These are phyloP conservation scores for Amiota mariae DNA, from an alignment of 2,888 invertebrate species.

Conservation along the genomic window DNA sequence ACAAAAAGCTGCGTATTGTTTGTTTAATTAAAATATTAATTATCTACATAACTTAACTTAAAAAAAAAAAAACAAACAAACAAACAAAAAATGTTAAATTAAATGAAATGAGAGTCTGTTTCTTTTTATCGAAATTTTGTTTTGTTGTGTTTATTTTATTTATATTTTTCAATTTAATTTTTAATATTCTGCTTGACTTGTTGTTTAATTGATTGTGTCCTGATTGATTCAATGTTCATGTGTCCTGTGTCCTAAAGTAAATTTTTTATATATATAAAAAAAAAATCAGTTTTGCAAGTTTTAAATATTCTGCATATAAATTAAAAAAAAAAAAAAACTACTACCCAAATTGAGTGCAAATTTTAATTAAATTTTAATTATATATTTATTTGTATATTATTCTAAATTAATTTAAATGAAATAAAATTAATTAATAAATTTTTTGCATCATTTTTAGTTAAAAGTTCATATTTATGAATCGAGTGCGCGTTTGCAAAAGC, in stretches of 20 bases:
- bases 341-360: background rate
- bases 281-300: background rate
- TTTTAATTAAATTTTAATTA: too few species aligned
- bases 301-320: background rate
- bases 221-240: background rate
- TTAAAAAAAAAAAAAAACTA: background rate
- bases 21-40: constrained; percentile 41
- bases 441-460: constrained; percentile 49
- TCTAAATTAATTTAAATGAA: too few species aligned
- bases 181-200: constrained; percentile 33
- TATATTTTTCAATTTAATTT: background rate
- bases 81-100: constrained; percentile 20
- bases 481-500: constrained; percentile 56
- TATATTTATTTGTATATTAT: too few species aligned
- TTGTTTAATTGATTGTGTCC: constrained; percentile 30
- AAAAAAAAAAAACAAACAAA: constrained; percentile 14
- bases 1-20: constrained; percentile 18
- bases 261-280: background rate
- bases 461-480: constrained; percentile 59
- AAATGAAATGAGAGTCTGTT: too few species aligned
- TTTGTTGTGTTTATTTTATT: too few species aligned
- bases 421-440: background rate
- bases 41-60: constrained; percentile 27
- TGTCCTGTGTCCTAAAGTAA: background rate
- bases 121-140: too few species aligned